Percentiles rank a stretch among this genome's conserved stretches.
Conservation (phyloP, 1,140 invertebrate species). For the Procambarus clarkii region DNA sequence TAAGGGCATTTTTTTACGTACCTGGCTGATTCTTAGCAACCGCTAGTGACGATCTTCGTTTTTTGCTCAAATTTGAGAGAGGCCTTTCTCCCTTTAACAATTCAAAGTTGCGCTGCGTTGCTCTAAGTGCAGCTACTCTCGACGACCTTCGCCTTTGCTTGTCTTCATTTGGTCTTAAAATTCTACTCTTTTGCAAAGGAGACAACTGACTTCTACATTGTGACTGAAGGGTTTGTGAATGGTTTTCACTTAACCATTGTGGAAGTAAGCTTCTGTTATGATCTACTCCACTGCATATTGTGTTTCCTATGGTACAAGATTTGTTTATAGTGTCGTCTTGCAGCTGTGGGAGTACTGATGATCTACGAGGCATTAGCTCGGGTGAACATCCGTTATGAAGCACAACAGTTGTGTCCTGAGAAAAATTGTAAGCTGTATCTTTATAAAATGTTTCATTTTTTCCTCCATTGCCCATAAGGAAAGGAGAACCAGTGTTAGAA, state of each 20-base stretch:
- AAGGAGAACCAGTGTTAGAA: not conserved
- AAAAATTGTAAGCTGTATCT: not conserved
- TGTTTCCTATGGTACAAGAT: too few relatives aligned
- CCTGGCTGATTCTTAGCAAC: not conserved
- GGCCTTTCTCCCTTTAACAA: not conserved
- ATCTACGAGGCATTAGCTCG: not conserved
- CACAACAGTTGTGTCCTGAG: not conserved
- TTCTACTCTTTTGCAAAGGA: not conserved
- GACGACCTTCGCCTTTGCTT: not conserved
- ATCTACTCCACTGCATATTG: not conserved
- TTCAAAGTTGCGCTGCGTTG: not conserved
- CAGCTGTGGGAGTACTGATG: not conserved
- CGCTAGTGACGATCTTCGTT: not conserved
- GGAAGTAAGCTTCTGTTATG: not conserved
- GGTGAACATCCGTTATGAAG: not conserved
- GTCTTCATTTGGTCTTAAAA: not conserved
- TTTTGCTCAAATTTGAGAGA: not conserved
- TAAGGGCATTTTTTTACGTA: not conserved
- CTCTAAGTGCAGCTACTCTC: conserved; percentile 3
- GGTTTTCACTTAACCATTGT: not conserved
- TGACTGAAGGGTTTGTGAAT: not conserved
- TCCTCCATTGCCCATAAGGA: not conserved
- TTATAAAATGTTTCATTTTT: not conserved
- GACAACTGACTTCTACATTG: not conserved
- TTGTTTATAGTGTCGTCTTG: not conserved